Evolutionary conservation across 2,113 vertebrate species (phyloP).

Genomic region (Ctenomys sociabilis): DNA sequence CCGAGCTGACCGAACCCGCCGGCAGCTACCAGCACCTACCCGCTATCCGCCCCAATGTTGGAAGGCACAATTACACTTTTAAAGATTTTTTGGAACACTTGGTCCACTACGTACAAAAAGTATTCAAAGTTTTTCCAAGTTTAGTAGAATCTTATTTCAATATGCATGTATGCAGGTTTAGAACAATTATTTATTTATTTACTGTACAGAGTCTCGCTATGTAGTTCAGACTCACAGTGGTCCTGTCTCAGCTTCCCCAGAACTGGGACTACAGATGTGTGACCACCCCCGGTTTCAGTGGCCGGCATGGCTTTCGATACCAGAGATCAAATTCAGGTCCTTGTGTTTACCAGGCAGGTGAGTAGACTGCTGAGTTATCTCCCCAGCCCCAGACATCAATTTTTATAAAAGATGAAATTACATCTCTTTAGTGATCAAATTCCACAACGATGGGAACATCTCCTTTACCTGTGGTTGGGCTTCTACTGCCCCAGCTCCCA

Average conservation of each 20-base stretch:
- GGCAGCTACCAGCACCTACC: not conserved
- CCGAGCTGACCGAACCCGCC: not conserved
- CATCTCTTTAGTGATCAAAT: not conserved
- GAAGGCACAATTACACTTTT: not conserved
- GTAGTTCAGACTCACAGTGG: too few species aligned
- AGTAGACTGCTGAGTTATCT: too few species aligned
- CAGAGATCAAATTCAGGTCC: too few species aligned
- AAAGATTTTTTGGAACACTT: not conserved
- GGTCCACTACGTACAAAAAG: slow-evolving; percentile 2
- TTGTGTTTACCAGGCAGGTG: too few species aligned
- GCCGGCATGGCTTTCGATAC: too few species aligned
- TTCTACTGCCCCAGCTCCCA: not conserved
- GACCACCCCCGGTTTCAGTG: too few species aligned
- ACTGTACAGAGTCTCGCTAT: too few species aligned
- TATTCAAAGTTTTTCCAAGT: slow-evolving; percentile 3
- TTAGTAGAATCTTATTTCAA: not conserved
- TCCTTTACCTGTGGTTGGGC: not conserved
- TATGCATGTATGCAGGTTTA: too few species aligned
- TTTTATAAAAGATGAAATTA: not conserved
- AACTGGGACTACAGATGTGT: too few species aligned
- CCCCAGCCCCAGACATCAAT: not conserved
- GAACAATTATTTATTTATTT: too few species aligned
- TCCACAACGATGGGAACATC: slow-evolving; percentile 16
- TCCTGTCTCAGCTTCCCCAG: too few species aligned
- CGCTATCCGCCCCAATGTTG: not conserved